phyloP scores from a whole-genome alignment of 2,888 invertebrate genomes.

The Clostera curtula region DNA sequence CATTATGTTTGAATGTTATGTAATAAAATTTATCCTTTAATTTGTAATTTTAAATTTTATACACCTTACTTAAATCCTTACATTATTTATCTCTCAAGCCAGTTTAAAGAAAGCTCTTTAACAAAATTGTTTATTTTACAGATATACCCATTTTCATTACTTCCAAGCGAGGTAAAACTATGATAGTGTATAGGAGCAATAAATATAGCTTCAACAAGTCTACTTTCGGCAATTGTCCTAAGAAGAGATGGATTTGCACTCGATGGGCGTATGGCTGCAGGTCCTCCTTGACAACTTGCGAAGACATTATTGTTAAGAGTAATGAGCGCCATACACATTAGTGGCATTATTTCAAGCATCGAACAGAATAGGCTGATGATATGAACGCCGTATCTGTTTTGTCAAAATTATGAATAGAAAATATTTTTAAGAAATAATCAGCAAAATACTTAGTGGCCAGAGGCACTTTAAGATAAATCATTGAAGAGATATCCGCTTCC shows the following conservation, averaged over 20 bases:
- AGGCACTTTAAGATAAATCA: no score
- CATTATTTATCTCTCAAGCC: no score
- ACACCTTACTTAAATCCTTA: no score
- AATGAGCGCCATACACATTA: constrained; percentile 25
- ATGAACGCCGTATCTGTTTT: background rate
- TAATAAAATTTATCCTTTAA: no score
- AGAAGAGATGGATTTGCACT: constrained; percentile 34
- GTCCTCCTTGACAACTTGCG: constrained; percentile 28
- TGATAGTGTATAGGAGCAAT: constrained; percentile 27
- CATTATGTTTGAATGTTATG: no score
- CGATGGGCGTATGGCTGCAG: constrained; percentile 24
- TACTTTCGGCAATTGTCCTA: constrained; percentile 12
- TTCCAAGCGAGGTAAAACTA: constrained; percentile 28
- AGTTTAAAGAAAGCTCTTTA: no score
- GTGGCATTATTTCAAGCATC: background rate
- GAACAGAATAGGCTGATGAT: background rate
- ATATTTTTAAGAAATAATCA: background rate
- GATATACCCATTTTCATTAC: constrained; percentile 20
- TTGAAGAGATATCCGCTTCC: constrained; percentile 4
- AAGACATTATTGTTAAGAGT: constrained; percentile 21
- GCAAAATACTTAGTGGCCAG: constrained; percentile 3
- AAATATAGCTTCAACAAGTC: constrained; percentile 27
- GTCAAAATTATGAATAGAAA: background rate
- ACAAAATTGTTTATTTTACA: constrained; percentile 7
- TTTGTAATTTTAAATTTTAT: no score